A percentile compares a stretch with the other conserved stretches of the same genome.
phyloP scores from a whole-genome alignment of 2,113 vertebrate genomes.

The Ceuthmochares aereus region DNA sequence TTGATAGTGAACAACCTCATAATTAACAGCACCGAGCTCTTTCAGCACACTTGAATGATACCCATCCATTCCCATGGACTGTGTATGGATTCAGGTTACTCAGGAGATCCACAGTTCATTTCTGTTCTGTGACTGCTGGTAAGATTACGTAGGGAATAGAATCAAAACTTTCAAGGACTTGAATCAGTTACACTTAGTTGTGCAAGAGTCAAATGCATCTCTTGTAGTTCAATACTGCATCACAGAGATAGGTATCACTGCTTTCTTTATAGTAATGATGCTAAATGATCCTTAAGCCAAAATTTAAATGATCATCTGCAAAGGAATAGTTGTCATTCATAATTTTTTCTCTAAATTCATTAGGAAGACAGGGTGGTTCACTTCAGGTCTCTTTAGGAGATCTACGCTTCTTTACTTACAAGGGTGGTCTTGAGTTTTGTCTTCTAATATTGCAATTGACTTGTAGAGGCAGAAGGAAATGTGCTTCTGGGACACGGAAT shows the following conservation, averaged over 20 bases:
- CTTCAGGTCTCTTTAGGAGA: not conserved
- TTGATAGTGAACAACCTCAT: not conserved
- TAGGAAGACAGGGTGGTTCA: not conserved
- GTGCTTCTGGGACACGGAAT: not conserved
- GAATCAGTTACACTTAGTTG: not conserved
- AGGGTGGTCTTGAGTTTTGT: not conserved
- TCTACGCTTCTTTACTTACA: not conserved
- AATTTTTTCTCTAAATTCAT: not conserved
- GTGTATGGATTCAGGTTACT: not conserved
- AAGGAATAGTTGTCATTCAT: not conserved
- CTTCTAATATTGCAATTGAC: not conserved
- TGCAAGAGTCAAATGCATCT: not conserved
- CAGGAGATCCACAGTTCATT: not conserved
- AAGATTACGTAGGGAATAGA: not conserved
- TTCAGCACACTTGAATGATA: not conserved
- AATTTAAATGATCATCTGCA: not conserved
- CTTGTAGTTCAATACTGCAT: not conserved
- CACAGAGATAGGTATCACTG: fast-evolving
- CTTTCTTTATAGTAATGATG: not conserved
- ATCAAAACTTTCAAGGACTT: not conserved
- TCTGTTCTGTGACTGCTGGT: not conserved
- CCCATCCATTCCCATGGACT: not conserved
- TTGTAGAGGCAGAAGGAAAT: not conserved
- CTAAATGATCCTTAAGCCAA: not conserved
- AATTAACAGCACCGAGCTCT: not conserved